Base-by-base conservation (phyloP, 2,888 invertebrate genomes). In the Parnassius smintheus region DNA sequence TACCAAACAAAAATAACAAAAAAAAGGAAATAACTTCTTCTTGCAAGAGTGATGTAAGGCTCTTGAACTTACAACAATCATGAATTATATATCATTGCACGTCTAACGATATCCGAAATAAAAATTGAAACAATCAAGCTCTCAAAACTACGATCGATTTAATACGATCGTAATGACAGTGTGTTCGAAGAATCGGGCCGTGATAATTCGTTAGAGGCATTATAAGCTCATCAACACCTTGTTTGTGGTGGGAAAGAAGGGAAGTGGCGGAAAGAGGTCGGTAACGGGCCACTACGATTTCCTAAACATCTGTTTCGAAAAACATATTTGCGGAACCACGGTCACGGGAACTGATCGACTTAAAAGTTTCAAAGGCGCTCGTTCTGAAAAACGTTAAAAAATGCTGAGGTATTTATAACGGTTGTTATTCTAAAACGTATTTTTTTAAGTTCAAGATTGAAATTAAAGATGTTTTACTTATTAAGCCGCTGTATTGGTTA, bases 171-270 rank as follows among this genome's bases (percentile, higher is more conserved):
- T 72, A 73, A 75, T 75, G 65, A 70, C 62, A 65, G 66, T 57
- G 65, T 65, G 68, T 65, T 56, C 46, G 44, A 59, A 57, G 52
- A 56, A 62, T 51, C 57, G 62, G 67, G 65, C 67, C 68, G 64
- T 61, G 62, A 59, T 59, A 56, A 48, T 67, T 65, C 68, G 69
- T 69, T 66, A 66, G 67, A 54, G 55, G 56, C 70, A 75, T 77
- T 76, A 78, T 75, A 78, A 78, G 71, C 66, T 53, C 76, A 79
- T 78, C 78, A 78, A 67, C 71, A 69, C 71, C 71, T 76, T 66
- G 70, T 72, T 72, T 61, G 55, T 61, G 67, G 72, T 71, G 74
- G 69, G 71, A 74, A 74, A 55, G 45, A 35, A 12, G 53, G 48
- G 59, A 51, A 44, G 52, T 59, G 68, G 70, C 74, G 76, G 75